Base-by-base conservation (phyloP, 2,888 invertebrate species). In the Drosophila siamana region DNA sequence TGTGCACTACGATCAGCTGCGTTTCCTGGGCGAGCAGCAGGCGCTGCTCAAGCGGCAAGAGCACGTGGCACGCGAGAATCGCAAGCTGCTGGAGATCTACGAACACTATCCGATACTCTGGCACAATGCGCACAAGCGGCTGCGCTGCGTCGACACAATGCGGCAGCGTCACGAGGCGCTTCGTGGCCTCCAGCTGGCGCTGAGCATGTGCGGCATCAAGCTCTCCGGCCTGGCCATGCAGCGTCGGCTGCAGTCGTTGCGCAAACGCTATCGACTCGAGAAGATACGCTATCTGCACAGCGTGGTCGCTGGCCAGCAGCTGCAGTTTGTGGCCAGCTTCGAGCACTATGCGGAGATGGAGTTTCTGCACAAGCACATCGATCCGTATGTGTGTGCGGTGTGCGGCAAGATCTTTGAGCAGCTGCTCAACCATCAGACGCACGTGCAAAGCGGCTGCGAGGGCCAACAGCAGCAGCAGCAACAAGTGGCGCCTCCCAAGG, bases 351-450 rank as follows among this genome's bases (percentile, higher is more conserved):
- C 66, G 7, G 86, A 80, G 40, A 89, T 90, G 89, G 74, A 88
- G 40, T 90, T 90, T 9, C 67, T 90, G 4, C 78, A 90, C 36
- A 86, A 89, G 30, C 91, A 91, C 28, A 89, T 91, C 8, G 89
- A 90, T 68, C 90, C 90, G 0, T 90, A 85, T 69, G 88, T 87
- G 6, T 90, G 90, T 26, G 78, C 78, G 0, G 74, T 70, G 8
- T 91, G 91, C 40, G 83, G 84, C 11, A 85, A 84, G 56, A 89
- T 91, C 57, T 90, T 89, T 50, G 89, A 89, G 66, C 83, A 83
- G 55, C 59, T 90, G n/a, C 48, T 65, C 0, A 57, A 69, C 1
- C 88, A 82, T 64, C 85, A 84, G 22, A 57, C 67, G 22, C 90
- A 90, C 43, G 78, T 89, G 4, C 83, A 89, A 47, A 47, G 68